Base-by-base conservation (phyloP, 2,888 invertebrate species). In the Drosophila gaucha region DNA sequence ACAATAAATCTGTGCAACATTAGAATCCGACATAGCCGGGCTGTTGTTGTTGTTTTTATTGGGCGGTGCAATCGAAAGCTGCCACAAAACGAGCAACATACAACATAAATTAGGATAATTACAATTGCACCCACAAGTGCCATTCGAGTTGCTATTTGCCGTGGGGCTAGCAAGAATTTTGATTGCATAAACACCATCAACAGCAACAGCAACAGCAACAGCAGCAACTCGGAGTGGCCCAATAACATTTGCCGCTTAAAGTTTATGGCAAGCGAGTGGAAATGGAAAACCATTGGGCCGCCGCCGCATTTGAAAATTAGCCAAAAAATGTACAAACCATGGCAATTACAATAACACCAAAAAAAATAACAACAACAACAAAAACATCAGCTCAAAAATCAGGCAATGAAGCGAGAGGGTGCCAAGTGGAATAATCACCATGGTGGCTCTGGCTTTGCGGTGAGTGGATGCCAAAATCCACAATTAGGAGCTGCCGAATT, bases 121-220 rank as follows among this genome's bases (percentile, higher is more conserved):
- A 88, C 88, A 86, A 86, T 88, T 85, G 84, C 84, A 85, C 88
- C 88, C 84, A 85, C 84, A 85, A 88, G 86, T 84, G 83, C 84
- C 77, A 86, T 86, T 88, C 71, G 80, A 72, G 41, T 24, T 41
- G 50, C 39, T 41, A n/a, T 52, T 62, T 30, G 57, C 56, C 52
- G 49, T 44, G 80, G 60, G 66, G 67, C 66, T 44, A 60, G 62
- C 71, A 83, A 88, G 88, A 84, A 84, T 84, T 84, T 84, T 83
- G 84, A 84, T 84, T 84, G 84, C 88, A 84, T 83, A 88, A 86
- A 80, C 64, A 77, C 67, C 67, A 56, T 33, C 64, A 63, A 54
- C 52, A 35, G 18, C 65, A 57, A 39, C 41, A 33, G n/a, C 52
- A 52, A 44, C 52, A 49, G 14, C 38, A 43, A 36, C 39, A 50